These are phyloP conservation scores for Lycodopsis pacificus DNA, from an alignment of 2,797 vertebrate species.

Conservation along the genomic window DNA sequence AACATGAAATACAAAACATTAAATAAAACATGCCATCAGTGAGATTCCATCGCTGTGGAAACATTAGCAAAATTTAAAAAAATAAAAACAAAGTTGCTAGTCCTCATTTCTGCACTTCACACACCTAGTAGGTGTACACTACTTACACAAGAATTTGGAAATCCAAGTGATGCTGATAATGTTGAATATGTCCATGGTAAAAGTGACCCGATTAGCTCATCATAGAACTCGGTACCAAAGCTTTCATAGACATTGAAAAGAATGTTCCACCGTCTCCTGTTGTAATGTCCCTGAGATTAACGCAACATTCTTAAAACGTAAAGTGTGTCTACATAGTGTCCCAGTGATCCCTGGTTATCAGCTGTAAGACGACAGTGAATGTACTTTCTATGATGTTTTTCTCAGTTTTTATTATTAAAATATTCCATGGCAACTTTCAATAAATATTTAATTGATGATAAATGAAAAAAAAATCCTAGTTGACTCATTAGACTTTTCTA, in stretches of 20 bases:
- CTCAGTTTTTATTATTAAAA: background rate
- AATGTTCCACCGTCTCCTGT: too few relatives aligned
- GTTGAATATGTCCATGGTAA: background rate
- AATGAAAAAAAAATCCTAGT: slow-evolving; percentile 4
- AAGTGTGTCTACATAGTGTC: background rate
- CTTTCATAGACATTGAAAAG: background rate
- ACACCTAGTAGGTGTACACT: background rate
- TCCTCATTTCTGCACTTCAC: background rate
- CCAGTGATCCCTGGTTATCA: background rate
- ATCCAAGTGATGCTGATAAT: background rate
- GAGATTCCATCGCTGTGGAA: background rate
- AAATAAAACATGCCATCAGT: background rate
- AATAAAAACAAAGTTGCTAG: background rate
- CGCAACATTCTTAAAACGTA: background rate
- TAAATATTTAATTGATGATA: slow-evolving; percentile 16
- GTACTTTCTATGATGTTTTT: background rate
- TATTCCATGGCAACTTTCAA: background rate
- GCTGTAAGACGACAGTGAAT: background rate
- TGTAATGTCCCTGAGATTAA: background rate
- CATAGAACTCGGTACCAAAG: background rate
- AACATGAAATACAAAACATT: background rate
- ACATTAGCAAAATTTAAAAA: background rate
- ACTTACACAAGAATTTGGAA: background rate
- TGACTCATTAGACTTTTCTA: background rate
- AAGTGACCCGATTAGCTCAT: background rate